Evolutionary conservation across 2,888 invertebrate genomes (phyloP).

Genomic region (Caenorhabditis wallacei): DNA sequence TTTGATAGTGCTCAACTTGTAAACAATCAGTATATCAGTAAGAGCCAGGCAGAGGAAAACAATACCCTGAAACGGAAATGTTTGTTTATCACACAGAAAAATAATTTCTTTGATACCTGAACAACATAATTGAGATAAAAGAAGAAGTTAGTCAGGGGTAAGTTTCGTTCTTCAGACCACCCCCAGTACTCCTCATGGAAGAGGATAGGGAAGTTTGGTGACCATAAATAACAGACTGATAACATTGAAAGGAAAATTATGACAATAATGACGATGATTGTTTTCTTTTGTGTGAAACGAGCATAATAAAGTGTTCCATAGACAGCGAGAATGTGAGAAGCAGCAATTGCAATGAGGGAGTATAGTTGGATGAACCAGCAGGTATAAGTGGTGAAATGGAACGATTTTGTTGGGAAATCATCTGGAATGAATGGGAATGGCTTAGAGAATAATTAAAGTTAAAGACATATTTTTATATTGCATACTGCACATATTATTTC

Average conservation of each 20-base stretch:
- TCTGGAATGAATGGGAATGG: no score
- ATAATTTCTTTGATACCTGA: slow-evolving; percentile 53
- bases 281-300: slow-evolving; percentile 46
- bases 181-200: slow-evolving; percentile 62
- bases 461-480: not conserved
- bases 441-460: not conserved
- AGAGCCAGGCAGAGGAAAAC: slow-evolving; percentile 57
- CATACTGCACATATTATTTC: no score
- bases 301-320: slow-evolving; percentile 55
- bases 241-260: slow-evolving; percentile 51
- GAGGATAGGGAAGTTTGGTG: slow-evolving; percentile 42
- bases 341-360: slow-evolving; percentile 58
- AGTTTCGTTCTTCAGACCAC: slow-evolving; percentile 58
- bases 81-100: no score
- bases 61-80: slow-evolving; percentile 54
- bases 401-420: slow-evolving; percentile 60
- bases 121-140: slow-evolving; percentile 63
- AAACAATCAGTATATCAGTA: slow-evolving; percentile 62
- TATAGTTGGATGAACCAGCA: slow-evolving; percentile 65
- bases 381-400: slow-evolving; percentile 63
- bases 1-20: slow-evolving; percentile 61
- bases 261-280: slow-evolving; percentile 6
- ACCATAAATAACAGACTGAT: slow-evolving; percentile 60
- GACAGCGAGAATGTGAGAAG: slow-evolving; percentile 60
- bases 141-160: slow-evolving; percentile 50